Percentiles rank a stretch among this genome's conserved stretches.
These are phyloP conservation scores for Chloroceryle aenea DNA, from an alignment of 2,113 vertebrate genomes.

Conservation along the genomic window DNA sequence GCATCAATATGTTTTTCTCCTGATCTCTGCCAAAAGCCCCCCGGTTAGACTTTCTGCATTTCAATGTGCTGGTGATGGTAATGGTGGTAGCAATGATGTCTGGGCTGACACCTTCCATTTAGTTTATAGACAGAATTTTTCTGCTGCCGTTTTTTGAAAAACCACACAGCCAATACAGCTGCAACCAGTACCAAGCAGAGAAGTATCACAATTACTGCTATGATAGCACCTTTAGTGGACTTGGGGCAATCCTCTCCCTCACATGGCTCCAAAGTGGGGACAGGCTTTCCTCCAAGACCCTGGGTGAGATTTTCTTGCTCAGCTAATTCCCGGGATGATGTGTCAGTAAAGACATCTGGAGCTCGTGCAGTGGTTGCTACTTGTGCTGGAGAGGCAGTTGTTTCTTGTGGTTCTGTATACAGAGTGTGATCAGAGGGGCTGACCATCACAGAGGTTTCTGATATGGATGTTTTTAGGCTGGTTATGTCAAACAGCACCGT, in stretches of 20 bases:
- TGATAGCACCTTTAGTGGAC: conserved; percentile 78
- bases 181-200: conserved; percentile 80
- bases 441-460: conserved; percentile 50
- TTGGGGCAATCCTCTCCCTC: conserved; percentile 73
- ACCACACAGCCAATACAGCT: conserved; percentile 83
- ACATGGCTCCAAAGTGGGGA: conserved; percentile 74
- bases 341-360: conserved; percentile 60
- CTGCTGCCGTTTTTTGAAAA: conserved; percentile 87
- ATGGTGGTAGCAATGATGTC: conserved; percentile 85
- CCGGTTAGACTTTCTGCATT: conserved; percentile 87
- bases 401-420: background rate
- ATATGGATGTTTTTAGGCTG: conserved; percentile 41
- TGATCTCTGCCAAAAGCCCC: background rate
- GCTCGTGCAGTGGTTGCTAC: conserved; percentile 3
- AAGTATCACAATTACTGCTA: conserved; percentile 84
- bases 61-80: conserved; percentile 90
- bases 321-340: conserved; percentile 41
- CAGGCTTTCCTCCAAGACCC: conserved; percentile 59
- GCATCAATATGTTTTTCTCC: background rate
- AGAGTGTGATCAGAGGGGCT: conserved; percentile 34
- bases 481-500: conserved; percentile 42
- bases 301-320: conserved; percentile 78
- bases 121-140: conserved; percentile 93
- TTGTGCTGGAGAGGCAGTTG: background rate
- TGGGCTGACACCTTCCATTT: conserved; percentile 85